Conservation (phyloP, 2,113 vertebrate species). For the Tonatia bakeri region DNA sequence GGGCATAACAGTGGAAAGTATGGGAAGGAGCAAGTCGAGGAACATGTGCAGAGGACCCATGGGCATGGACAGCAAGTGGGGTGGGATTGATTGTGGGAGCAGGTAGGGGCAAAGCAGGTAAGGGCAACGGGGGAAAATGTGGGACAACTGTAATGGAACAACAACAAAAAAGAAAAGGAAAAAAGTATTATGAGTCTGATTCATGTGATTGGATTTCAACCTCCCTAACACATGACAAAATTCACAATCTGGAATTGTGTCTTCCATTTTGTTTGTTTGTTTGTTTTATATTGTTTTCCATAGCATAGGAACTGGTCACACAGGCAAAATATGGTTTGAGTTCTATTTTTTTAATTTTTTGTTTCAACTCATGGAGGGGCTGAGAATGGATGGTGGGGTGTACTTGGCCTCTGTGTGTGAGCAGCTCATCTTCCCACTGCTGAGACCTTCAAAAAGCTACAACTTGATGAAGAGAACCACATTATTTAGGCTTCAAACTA, state of each 20-base stretch:
- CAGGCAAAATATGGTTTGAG: accelerated
- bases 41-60: too few species aligned
- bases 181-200: background rate
- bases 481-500: background rate
- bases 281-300: background rate
- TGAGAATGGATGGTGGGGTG: accelerated
- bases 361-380: background rate
- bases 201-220: background rate
- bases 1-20: too few species aligned
- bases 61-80: too few species aligned
- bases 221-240: background rate
- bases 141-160: too few species aligned
- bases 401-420: background rate
- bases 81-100: too few species aligned
- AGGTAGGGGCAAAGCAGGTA: too few species aligned
- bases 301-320: background rate
- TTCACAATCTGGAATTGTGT: background rate
- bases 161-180: too few species aligned
- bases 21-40: too few species aligned
- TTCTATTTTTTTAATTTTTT: background rate
- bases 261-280: background rate
- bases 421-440: background rate
- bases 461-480: background rate
- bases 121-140: too few species aligned
- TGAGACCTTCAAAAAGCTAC: background rate